Percentiles rank a stretch among this genome's conserved stretches.
Conservation (phyloP, 2,797 vertebrate species). For the Arremon brunneinucha region DNA sequence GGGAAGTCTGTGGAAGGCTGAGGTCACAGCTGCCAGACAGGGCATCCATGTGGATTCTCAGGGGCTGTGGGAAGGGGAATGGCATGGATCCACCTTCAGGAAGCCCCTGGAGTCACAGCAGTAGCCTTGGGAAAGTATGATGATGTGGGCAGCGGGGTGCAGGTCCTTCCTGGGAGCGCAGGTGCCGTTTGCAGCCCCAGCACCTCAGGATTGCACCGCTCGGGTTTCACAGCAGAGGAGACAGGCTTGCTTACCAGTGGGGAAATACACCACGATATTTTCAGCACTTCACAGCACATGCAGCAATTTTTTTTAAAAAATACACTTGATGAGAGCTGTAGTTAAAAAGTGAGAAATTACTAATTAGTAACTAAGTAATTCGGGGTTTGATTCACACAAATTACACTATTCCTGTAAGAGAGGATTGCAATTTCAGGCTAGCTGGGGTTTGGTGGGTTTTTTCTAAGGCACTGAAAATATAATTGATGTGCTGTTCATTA, state of each 20-base stretch:
- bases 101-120: neutral
- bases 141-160: neutral
- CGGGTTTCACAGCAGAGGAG: neutral
- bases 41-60: neutral
- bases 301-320: neutral
- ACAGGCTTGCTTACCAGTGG: neutral
- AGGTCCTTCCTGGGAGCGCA: rapidly evolving
- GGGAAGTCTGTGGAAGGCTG: neutral
- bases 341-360: conserved; percentile 70
- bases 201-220: rapidly evolving
- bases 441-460: neutral
- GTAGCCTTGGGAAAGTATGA: neutral
- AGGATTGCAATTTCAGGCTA: conserved; percentile 54
- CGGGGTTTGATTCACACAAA: conserved; percentile 68
- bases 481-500: conserved; percentile 65
- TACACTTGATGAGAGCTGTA: conserved; percentile 23
- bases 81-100: neutral
- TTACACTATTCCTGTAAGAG: conserved; percentile 64
- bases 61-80: neutral
- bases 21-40: neutral
- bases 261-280: conserved; percentile 30
- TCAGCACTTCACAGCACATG: neutral
- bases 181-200: neutral
- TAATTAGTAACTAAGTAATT: conserved; percentile 72
- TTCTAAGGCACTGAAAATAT: conserved; percentile 29